phyloP scores from a whole-genome alignment of 2,797 vertebrate species.

The Columba guinea region DNA sequence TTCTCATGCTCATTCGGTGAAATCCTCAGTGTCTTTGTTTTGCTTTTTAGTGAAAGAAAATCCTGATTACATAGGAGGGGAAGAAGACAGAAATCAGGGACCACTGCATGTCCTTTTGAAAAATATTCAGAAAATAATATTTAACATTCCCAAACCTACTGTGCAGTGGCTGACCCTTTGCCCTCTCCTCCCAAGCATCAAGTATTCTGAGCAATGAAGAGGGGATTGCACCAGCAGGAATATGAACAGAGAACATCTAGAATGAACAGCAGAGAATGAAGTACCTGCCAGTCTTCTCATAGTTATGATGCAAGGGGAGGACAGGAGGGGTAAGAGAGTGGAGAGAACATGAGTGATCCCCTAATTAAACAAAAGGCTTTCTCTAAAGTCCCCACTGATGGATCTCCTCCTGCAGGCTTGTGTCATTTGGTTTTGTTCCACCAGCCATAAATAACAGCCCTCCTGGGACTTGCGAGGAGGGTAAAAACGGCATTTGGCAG shows the following conservation, averaged over 20 bases:
- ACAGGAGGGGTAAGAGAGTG: background rate
- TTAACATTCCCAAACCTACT: background rate
- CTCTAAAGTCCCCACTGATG: background rate
- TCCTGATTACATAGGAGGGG: background rate
- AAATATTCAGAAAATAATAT: background rate
- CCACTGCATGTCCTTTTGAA: background rate
- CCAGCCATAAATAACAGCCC: constrained; percentile 43
- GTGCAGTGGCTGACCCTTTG: background rate
- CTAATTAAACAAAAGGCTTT: constrained; percentile 51
- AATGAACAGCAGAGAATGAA: constrained; percentile 7
- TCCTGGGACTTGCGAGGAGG: background rate
- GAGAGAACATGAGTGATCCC: background rate
- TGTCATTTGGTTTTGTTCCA: background rate
- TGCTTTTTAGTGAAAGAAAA: background rate
- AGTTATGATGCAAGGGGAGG: background rate
- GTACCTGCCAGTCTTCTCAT: background rate
- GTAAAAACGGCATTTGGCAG: constrained; percentile 18
- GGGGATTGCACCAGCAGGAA: background rate
- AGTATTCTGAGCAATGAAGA: background rate
- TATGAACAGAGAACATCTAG: background rate
- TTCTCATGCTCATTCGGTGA: background rate
- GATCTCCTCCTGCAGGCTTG: constrained; percentile 25
- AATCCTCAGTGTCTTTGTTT: background rate
- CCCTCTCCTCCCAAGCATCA: background rate
- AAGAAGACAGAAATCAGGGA: background rate